Percentiles rank a stretch among this genome's conserved stretches.
Conservation (phyloP, 2,797 vertebrate genomes). For the Microctenopoma steveboyesi region DNA sequence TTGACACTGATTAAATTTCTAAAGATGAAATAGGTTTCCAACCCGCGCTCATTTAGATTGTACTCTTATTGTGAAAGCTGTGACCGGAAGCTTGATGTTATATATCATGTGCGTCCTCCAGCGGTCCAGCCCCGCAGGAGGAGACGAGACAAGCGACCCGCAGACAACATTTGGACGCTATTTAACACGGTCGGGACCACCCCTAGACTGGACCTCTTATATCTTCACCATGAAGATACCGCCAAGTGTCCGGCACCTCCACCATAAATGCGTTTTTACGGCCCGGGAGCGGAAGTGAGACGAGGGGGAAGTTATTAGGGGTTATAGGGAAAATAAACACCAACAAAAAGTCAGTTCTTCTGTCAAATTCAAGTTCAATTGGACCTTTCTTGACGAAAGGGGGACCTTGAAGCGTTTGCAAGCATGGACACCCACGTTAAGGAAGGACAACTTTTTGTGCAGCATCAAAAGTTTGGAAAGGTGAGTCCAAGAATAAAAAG, state of each 20-base stretch:
- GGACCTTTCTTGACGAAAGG: constrained; percentile 14
- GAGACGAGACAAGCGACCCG: constrained; percentile 36
- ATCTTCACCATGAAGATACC: constrained; percentile 23
- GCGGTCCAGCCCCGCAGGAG: constrained; percentile 27
- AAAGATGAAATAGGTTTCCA: too few species aligned
- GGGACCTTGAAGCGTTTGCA: constrained; percentile 19
- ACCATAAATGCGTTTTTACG: constrained; percentile 14
- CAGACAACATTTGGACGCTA: constrained; percentile 25
- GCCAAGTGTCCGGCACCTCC: not conserved
- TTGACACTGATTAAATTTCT: too few species aligned
- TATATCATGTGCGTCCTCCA: fast-evolving
- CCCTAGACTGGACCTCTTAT: not conserved
- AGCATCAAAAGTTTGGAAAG: constrained; percentile 89
- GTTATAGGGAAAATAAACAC: constrained; percentile 39
- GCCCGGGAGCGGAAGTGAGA: constrained; percentile 72
- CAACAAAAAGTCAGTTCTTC: constrained; percentile 28
- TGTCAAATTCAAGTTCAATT: constrained; percentile 52
- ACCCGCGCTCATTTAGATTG: too few species aligned
- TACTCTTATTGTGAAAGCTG: constrained; percentile 56
- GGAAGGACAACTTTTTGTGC: constrained; percentile 86
- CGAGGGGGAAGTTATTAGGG: constrained; percentile 64
- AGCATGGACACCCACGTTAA: constrained; percentile 85
- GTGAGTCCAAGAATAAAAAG: constrained; percentile 62
- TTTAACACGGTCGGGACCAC: constrained; percentile 23
- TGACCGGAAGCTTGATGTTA: not conserved